phyloP scores from a whole-genome alignment of 1,140 invertebrate genomes.

The Cherax destructor region DNA sequence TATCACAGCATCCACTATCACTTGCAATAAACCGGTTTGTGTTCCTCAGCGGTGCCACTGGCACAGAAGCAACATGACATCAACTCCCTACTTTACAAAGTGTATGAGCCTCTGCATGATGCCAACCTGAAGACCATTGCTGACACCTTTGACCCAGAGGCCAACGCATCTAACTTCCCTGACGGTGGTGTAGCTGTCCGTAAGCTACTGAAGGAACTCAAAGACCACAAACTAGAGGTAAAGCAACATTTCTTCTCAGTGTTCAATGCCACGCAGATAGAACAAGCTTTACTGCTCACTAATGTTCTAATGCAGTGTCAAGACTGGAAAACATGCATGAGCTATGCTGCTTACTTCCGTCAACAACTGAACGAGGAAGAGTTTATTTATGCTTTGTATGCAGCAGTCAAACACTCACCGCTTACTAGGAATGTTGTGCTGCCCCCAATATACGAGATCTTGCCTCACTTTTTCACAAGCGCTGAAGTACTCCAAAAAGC shows the following conservation, averaged over 20 bases:
- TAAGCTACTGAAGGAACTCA: conserved; percentile 32
- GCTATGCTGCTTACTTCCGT: conserved; percentile 49
- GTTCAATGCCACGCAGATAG: conserved; percentile 6
- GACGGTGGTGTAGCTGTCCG: conserved; percentile 27
- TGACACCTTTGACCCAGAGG: conserved; percentile 21
- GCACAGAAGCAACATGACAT: conserved; percentile 56
- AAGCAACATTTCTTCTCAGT: conserved; percentile 19
- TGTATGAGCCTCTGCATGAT: conserved; percentile 37
- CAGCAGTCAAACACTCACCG: conserved; percentile 20
- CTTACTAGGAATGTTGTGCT: conserved; percentile 32
- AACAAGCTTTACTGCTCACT: conserved; percentile 27
- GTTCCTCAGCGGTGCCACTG: not conserved
- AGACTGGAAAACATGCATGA: conserved; percentile 28
- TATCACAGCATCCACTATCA: no score
- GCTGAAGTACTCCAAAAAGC: conserved; percentile 42
- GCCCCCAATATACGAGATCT: conserved; percentile 54
- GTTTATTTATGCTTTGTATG: conserved; percentile 33
- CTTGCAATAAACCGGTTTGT: no score
- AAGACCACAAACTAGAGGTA: conserved; percentile 6
- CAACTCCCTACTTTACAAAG: conserved; percentile 30
- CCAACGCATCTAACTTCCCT: not conserved
- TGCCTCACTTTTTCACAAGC: conserved; percentile 50
- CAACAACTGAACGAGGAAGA: conserved; percentile 31
- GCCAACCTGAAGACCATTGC: not conserved
- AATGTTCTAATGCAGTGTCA: conserved; percentile 18